phyloP scores from a whole-genome alignment of 2,888 invertebrate species.

The Nomada hirtipes region DNA sequence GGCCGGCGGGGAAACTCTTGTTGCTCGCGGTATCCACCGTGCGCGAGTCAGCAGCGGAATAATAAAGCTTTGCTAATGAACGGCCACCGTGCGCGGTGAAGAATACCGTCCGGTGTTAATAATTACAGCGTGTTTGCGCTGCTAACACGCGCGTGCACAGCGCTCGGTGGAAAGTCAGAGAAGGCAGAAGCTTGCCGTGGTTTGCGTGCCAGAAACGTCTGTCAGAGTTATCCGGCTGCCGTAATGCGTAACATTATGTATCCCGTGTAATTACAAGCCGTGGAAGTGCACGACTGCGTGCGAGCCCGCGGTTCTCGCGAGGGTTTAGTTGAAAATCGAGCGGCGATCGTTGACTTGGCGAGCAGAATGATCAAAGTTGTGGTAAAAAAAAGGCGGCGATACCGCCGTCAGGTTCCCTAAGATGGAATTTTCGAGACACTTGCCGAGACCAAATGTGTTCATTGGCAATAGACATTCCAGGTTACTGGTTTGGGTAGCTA shows the following conservation, averaged over 20 bases:
- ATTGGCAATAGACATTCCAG: no score
- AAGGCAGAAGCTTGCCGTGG: conserved; percentile 26
- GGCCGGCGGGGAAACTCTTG: background rate
- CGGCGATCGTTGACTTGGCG: conserved; percentile 11
- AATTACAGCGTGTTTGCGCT: conserved; percentile 52
- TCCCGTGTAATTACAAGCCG: conserved; percentile 41
- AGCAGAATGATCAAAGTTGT: conserved; percentile 14
- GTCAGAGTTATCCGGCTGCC: conserved; percentile 13
- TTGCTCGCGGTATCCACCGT: background rate
- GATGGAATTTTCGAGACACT: background rate
- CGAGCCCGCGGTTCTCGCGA: background rate
- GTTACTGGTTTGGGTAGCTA: no score
- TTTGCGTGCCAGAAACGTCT: conserved; percentile 34
- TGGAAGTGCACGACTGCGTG: conserved; percentile 31
- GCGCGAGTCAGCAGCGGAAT: background rate
- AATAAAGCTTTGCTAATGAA: conserved; percentile 31
- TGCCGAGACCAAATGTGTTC: background rate
- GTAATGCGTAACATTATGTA: conserved; percentile 26
- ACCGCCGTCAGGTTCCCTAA: background rate
- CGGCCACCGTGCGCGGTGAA: conserved; percentile 26
- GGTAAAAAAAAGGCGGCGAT: conserved; percentile 19
- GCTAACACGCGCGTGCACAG: conserved; percentile 15
- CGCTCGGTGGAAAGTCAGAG: conserved; percentile 10
- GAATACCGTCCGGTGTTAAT: conserved; percentile 56
- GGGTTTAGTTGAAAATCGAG: conserved; percentile 50